phyloP scores from a whole-genome alignment of 2,888 invertebrate species.

The Micoletzkya japonica region DNA sequence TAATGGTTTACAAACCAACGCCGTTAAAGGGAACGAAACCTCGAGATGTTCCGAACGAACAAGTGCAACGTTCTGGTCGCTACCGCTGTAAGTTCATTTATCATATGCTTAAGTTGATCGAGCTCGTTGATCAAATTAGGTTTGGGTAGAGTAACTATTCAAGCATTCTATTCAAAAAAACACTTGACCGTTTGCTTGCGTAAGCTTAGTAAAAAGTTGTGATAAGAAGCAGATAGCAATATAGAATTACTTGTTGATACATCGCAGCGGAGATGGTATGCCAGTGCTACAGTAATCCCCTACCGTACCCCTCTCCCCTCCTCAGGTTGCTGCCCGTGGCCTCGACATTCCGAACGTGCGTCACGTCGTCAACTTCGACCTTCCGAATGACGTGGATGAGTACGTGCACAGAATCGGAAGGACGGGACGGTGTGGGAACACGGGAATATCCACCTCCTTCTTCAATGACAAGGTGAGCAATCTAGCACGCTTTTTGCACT shows the following conservation, averaged over 20 bases:
- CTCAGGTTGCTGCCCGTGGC: slow-evolving; percentile 46
- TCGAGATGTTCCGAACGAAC: slow-evolving; percentile 68
- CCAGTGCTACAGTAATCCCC: too few species aligned
- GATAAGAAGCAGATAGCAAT: too few species aligned
- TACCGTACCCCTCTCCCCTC: background rate
- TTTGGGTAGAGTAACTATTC: background rate
- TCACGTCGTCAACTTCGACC: slow-evolving; percentile 45
- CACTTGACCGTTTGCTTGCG: too few species aligned
- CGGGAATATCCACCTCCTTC: slow-evolving; percentile 48
- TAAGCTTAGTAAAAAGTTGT: too few species aligned
- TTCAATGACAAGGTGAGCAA: slow-evolving; percentile 50
- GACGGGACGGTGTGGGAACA: slow-evolving; percentile 49
- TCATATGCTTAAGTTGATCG: background rate
- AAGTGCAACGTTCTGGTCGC: slow-evolving; percentile 65
- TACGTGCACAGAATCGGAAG: slow-evolving; percentile 52
- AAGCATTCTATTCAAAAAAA: background rate
- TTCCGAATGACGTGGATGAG: slow-evolving; percentile 48
- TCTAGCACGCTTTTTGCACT: too few species aligned
- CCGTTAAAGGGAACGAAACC: slow-evolving; percentile 36
- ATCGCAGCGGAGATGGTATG: background rate
- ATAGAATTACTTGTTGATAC: background rate
- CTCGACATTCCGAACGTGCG: slow-evolving; percentile 49
- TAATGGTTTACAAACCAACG: too few species aligned
- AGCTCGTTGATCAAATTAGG: background rate
- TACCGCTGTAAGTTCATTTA: slow-evolving; percentile 43